These are phyloP conservation scores for Troglohyphantes excavatus DNA, from an alignment of 2,888 invertebrate genomes.

Conservation along the genomic window DNA sequence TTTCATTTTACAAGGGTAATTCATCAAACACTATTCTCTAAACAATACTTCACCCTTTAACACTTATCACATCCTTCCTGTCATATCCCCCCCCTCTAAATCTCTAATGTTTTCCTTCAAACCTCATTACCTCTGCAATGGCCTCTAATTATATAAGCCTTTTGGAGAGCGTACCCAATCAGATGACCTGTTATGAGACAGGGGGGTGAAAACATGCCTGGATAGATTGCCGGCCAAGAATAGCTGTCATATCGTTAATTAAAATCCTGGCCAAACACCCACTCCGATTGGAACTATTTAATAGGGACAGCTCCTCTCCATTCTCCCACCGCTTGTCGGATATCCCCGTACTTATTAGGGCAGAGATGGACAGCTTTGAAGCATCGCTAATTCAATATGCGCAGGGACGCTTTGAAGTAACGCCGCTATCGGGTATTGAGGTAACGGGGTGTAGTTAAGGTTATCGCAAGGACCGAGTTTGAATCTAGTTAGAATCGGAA, in stretches of 20 bases:
- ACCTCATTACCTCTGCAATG: conserved; percentile 6
- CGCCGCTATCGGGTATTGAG: no score
- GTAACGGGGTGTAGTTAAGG: no score
- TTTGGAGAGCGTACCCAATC: not conserved
- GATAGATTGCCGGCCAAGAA: conserved; percentile 3
- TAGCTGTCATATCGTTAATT: conserved; percentile 36
- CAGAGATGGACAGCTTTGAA: conserved; percentile 8
- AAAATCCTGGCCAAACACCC: conserved; percentile 19
- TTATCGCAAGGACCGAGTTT: no score
- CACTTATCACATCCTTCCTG: no score
- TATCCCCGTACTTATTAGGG: conserved; percentile 21
- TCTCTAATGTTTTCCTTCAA: not conserved
- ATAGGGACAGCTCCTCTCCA: not conserved
- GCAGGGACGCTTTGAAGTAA: not conserved
- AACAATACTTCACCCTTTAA: no score
- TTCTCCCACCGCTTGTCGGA: conserved; percentile 11
- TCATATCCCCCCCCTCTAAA: not conserved
- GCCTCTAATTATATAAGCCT: conserved; percentile 10
- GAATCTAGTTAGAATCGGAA: no score
- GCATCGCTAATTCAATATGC: not conserved
- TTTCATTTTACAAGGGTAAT: no score
- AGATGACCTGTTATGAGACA: not conserved
- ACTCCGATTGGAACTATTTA: conserved; percentile 30
- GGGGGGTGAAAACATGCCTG: not conserved
- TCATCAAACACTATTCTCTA: no score